Base-by-base conservation (phyloP, 2,113 vertebrate species). In the Dipodomys spectabilis region DNA sequence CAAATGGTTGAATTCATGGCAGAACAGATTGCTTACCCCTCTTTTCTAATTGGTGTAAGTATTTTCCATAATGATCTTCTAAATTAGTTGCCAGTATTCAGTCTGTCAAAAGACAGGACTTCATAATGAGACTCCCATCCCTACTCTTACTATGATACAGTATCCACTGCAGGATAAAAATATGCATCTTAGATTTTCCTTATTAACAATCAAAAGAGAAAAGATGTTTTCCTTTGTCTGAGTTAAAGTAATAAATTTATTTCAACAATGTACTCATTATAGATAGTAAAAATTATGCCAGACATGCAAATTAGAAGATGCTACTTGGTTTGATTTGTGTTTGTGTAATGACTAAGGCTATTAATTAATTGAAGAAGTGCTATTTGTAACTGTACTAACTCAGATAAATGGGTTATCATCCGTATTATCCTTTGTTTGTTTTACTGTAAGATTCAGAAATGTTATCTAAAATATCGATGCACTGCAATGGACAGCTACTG, bases 321-420 rank as follows among this genome's bases (percentile, higher is more conserved):
- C 60, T 87, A 95, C 73, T 91, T 97, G 86, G 72, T 88, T 28
- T 86, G 87, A 96, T 97, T 95, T 94, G 89, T 96, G 78, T 94
- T 96, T 90, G 71, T 90, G 85, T 0, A 3, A 96, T 95, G 80
- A 96, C 86, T 86, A 96, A 95, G 77, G 91, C 90, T 95, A 96
- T 68, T 85, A 96, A 95, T 96, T 97, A 96, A 97, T 96, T 97
- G 88, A 71, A 89, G 80, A 93, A 96, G 75, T 92, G 82, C 80
- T 96, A 96, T 97, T 96, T 97, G 92, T 97, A 96, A 96, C 95
- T 87, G 75, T 92, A 80, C 23, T 49, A 49, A 68, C 68, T 97
- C 92, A 97, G 97, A 97, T 93, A 97, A 96, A 97, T 97, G 88
- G 93, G 86, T 97, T 94, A 91, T 85, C 96, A 97, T 68, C 69